Conservation (phyloP, 2,888 invertebrate genomes). For the Lasioglossum oenotherae region DNA sequence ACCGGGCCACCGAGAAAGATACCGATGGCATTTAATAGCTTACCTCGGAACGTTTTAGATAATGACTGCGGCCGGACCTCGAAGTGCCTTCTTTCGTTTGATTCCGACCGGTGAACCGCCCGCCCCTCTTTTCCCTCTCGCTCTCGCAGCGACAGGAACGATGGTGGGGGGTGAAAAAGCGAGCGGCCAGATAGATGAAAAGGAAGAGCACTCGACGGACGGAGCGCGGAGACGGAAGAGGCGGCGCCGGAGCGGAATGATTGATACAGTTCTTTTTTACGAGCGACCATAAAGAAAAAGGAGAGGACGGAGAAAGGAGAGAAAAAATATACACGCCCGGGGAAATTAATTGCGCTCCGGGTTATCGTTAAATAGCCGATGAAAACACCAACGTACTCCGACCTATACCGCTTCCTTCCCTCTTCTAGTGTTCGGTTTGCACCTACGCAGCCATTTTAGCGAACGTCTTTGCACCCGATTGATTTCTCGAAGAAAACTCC, state of each 20-base stretch:
- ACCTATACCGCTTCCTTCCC: not conserved
- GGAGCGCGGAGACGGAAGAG: conserved; percentile 23
- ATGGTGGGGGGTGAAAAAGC: conserved; percentile 8
- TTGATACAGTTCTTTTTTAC: conserved; percentile 42
- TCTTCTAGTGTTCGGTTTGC: not conserved
- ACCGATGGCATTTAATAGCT: conserved; percentile 73
- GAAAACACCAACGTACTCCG: not conserved
- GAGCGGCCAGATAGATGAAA: conserved; percentile 31
- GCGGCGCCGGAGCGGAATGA: conserved; percentile 40
- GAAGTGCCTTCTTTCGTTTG: conserved; percentile 61
- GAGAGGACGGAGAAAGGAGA: conserved; percentile 7
- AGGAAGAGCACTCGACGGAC: conserved; percentile 20
- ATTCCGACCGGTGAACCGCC: conserved; percentile 45
- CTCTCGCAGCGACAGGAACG: not conserved
- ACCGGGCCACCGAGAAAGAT: conserved; percentile 66
- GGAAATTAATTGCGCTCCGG: conserved; percentile 39
- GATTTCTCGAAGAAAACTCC: not conserved
- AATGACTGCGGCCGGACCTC: conserved; percentile 65
- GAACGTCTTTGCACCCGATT: not conserved
- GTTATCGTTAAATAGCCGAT: conserved; percentile 23
- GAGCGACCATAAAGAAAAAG: not conserved
- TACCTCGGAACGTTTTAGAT: conserved; percentile 71
- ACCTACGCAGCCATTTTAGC: conserved; percentile 4
- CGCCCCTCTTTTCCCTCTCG: not conserved
- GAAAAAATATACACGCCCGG: conserved; percentile 21